A percentile compares a stretch with the other conserved stretches of the same genome.
Conservation (phyloP, 2,797 vertebrate genomes). For the Pangasius djambal region DNA sequence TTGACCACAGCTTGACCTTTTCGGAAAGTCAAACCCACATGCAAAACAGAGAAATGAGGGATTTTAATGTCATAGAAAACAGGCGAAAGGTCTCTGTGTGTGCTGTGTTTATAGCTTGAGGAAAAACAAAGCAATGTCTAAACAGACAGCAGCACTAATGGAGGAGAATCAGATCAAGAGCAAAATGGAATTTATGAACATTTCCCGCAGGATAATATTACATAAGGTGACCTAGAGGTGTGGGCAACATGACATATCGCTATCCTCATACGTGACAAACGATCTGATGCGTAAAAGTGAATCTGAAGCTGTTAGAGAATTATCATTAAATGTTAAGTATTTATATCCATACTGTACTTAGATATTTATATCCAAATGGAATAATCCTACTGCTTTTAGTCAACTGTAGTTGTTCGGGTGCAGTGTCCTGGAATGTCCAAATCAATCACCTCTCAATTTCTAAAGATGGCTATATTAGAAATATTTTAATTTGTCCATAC, state of each 20-base stretch:
- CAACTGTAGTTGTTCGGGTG: neutral
- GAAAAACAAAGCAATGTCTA: neutral
- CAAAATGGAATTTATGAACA: neutral
- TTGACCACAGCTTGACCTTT: conserved; percentile 13
- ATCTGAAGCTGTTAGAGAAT: neutral
- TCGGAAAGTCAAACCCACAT: conserved; percentile 1
- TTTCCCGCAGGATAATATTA: neutral
- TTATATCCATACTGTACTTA: neutral
- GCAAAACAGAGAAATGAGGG: conserved; percentile 12
- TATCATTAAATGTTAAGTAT: neutral
- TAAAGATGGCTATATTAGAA: neutral
- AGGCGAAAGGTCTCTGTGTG: conserved; percentile 19
- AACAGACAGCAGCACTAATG: neutral
- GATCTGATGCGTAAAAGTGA: neutral
- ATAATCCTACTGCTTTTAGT: neutral
- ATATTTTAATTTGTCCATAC: neutral
- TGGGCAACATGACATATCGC: neutral
- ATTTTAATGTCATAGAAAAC: neutral
- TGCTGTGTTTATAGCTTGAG: neutral
- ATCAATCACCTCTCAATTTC: neutral
- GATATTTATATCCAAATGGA: neutral
- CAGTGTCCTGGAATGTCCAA: neutral
- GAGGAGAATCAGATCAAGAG: neutral
- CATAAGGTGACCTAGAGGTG: neutral
- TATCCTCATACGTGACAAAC: neutral